Evolutionary conservation across 2,113 vertebrate species (phyloP), one percentile per base, ranked within the genome.

Genomic region (Nettapus auritus): DNA sequence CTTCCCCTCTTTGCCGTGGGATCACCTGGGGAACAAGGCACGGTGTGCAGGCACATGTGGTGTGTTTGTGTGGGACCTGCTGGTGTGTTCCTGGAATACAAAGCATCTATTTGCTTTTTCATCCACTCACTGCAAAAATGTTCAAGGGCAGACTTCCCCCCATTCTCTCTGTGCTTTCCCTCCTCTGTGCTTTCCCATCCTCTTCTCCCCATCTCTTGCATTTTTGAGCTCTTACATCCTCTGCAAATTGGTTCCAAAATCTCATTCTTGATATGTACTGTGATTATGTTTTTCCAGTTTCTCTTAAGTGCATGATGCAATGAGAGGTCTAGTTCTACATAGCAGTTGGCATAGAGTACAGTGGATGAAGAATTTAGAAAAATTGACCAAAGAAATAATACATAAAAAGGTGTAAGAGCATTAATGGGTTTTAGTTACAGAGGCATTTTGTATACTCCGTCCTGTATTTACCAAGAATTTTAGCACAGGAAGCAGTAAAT

Each of bases 1-100:
- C 6, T 66, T 29, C 40, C 55, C 63, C 50, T 21, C 52, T 55
- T 52, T 2, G 23, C 50, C 50, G 26, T 8, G 66, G 63, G 33
- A 2, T 66, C 40, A 7, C 13, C 10, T 7, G 22, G 20, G 34
- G 28, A 34, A 8, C 4, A 8, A 21, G n/a, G 40, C 52, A 1
- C 23, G 40, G 34, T 52, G n/a, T 50, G n/a, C 69, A 36, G 15
- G n/a, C 11, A 6, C 0, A 0, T 12, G 3, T 2, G 0, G 22
- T 4, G 9, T 11, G 28, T 33, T 57, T 9, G 6, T 21, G 20
- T 38, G 62, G 25, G 22, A 53, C 34, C 22, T 7, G 2, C 31
- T 14, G 7, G 1, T 13, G 82, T 3, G 18, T 48, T 44, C 52
- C 52, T n/a, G n/a, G 26, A n/a, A 6, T 31, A 40, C 52, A 38